Percentiles rank a stretch among this genome's conserved stretches.
Evolutionary conservation across 2,888 invertebrate genomes (phyloP).

Genomic region (Cephus spinipes): DNA sequence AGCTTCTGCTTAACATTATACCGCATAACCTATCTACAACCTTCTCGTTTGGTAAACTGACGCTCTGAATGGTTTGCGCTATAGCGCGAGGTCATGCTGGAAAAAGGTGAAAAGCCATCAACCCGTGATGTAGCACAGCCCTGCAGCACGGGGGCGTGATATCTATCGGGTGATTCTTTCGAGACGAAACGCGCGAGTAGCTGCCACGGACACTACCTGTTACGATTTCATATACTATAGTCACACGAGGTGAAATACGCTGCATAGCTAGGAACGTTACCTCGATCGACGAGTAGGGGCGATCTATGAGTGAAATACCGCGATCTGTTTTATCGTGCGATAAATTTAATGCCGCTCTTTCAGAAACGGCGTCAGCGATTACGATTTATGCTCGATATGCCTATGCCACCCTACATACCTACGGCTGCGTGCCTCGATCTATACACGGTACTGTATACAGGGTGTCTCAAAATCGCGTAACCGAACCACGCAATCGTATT

Average conservation of each 20-base stretch:
- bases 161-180: conserved; percentile 27
- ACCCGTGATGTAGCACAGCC: conserved; percentile 26
- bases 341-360: conserved; percentile 39
- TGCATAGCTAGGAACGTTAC: conserved; percentile 19
- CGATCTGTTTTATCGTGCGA: conserved; percentile 45
- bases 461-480: no score
- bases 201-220: background rate
- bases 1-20: background rate
- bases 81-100: background rate
- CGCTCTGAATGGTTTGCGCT: background rate
- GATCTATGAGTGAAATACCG: conserved; percentile 38
- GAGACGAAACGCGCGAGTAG: conserved; percentile 15
- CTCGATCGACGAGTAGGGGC: conserved; percentile 21
- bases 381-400: conserved; percentile 32
- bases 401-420: conserved; percentile 9
- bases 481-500: no score
- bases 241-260: conserved; percentile 29
- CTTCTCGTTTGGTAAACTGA: background rate
- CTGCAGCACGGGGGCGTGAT: conserved; percentile 27
- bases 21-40: background rate
- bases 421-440: background rate
- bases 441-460: background rate
- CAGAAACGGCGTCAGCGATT: conserved; percentile 19
- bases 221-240: conserved; percentile 21
- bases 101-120: conserved; percentile 22